Base-by-base conservation (phyloP, 2,888 invertebrate species). In the Aphrophora alni region DNA sequence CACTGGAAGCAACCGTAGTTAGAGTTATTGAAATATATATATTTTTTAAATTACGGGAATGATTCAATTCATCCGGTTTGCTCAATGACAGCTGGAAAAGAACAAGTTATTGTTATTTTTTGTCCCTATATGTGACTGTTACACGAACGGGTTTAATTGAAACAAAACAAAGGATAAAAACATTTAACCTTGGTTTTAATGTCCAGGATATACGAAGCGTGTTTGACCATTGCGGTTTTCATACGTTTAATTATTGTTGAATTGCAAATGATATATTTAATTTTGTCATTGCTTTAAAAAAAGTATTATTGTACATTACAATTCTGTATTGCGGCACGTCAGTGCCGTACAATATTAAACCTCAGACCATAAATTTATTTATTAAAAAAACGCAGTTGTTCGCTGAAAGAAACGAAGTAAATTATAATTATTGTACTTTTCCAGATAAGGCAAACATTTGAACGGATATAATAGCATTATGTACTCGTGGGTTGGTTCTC, bases 151-250 rank as follows among this genome's bases (percentile, higher is more conserved):
- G 59, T n/a, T 59, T 59, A 59, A 59, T 59, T 59, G 59, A 21
- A 59, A 59, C 21, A 14, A 4, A 59, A 21, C 59, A 5, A 21
- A n/a, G 59, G 59, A 59, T 59, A 21, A n/a, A 3, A 59, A 59
- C 59, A 59, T 59, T 59, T 59, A 59, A 59, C 59, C 59, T 59
- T 59, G 59, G 59, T 21, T 59, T 59, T 59, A 59, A 59, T 59
- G 59, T 59, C 59, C 59, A 59, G 59, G 59, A 59, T 59, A 21
- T 21, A 59, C n/a, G n/a, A n/a, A n/a, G n/a, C n/a, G n/a, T 21
- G 59, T 33, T 33, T 3, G 33, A 17, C 4, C n/a, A 21, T 14
- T 44, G 44, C 21, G 21, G n/a, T 59, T 5, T 21, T 21, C 21
- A 2, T 1, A 21, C 14, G 10, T 59, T 59, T 59, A 3, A 59